phyloP scores from a whole-genome alignment of 1,140 invertebrate species.

The Mamestra configurata region DNA sequence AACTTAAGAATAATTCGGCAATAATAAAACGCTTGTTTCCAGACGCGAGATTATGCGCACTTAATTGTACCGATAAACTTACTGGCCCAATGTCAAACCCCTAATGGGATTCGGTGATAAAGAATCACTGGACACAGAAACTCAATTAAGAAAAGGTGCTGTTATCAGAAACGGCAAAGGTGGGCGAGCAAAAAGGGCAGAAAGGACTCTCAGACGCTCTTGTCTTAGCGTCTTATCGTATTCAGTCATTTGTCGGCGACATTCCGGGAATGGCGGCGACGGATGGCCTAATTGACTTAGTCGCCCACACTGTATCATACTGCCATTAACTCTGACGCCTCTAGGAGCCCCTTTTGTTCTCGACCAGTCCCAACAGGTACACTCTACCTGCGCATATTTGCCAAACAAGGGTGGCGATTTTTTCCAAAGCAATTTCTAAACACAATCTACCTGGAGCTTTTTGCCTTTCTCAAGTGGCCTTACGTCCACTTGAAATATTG shows the following conservation, averaged over 20 bases:
- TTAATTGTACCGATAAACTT: slow-evolving; percentile 71
- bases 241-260: slow-evolving; percentile 83
- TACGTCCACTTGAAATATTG: slow-evolving; percentile 55
- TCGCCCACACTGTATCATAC: slow-evolving; percentile 82
- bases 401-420: slow-evolving; percentile 64
- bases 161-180: slow-evolving; percentile 79
- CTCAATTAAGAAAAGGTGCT: slow-evolving; percentile 82
- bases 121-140: slow-evolving; percentile 77
- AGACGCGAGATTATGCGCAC: slow-evolving; percentile 62
- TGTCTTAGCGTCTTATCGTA: slow-evolving; percentile 78
- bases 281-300: slow-evolving; percentile 86
- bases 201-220: slow-evolving; percentile 72
- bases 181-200: slow-evolving; percentile 69
- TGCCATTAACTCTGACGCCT: slow-evolving; percentile 78
- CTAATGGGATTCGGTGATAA: slow-evolving; percentile 81
- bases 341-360: slow-evolving; percentile 84
- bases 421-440: slow-evolving; percentile 65
- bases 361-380: slow-evolving; percentile 76
- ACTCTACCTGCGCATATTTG: slow-evolving; percentile 64
- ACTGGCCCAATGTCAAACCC: slow-evolving; percentile 59
- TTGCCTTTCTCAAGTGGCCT: slow-evolving; percentile 53
- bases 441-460: slow-evolving; percentile 75
- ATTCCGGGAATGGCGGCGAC: slow-evolving; percentile 85
- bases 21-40: slow-evolving; percentile 57
- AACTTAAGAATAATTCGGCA: slow-evolving; percentile 50